Percentiles rank a stretch among this genome's conserved stretches.
These are phyloP conservation scores for Dicycla oo DNA, from an alignment of 2,888 invertebrate genomes.

Conservation along the genomic window DNA sequence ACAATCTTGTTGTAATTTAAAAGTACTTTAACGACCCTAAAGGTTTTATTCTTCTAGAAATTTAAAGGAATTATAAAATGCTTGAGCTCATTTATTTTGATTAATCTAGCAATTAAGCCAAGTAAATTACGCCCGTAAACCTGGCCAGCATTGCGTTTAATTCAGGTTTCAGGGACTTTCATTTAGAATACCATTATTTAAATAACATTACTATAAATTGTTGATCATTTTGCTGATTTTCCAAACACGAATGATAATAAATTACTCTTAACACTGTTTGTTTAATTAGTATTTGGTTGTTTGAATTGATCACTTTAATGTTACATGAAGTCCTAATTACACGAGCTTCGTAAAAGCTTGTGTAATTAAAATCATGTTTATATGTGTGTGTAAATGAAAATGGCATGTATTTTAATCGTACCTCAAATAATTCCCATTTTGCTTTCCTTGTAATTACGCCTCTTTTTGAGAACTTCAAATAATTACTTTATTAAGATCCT, in stretches of 20 bases:
- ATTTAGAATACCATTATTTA: conserved; percentile 13
- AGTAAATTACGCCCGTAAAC: not conserved
- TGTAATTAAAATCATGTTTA: not conserved
- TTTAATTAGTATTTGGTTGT: not conserved
- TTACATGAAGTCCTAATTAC: not conserved
- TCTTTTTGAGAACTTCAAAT: not conserved
- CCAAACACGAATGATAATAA: conserved; percentile 3
- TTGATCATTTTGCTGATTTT: conserved; percentile 16
- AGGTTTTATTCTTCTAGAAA: conserved; percentile 10
- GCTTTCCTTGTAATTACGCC: not conserved
- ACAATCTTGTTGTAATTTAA: not conserved
- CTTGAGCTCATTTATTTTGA: conserved; percentile 25
- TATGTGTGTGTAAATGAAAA: not conserved
- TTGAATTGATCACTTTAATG: not conserved
- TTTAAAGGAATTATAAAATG: not conserved
- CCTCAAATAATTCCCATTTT: not conserved
- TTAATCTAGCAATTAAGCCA: conserved; percentile 36
- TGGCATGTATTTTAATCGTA: not conserved
- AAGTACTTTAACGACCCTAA: not conserved
- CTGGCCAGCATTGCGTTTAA: not conserved
- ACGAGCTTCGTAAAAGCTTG: not conserved
- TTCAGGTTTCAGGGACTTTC: conserved; percentile 2
- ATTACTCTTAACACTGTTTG: conserved; percentile 2
- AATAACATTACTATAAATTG: conserved; percentile 20
- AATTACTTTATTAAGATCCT: not conserved